phyloP scores from a whole-genome alignment of 2,113 vertebrate species.

The Motacilla tschutschensis region DNA sequence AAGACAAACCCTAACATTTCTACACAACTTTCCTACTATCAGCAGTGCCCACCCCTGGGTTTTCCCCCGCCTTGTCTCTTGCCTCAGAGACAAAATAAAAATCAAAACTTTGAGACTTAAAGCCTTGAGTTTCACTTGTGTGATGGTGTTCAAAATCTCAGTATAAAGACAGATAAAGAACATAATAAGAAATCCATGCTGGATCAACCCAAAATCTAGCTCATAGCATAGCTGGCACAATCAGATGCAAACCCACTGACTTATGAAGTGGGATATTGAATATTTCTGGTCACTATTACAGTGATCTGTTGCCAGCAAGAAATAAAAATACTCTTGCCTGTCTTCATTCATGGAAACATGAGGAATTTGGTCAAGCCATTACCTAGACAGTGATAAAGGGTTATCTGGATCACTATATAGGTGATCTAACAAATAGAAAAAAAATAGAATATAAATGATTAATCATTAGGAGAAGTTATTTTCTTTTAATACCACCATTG shows the following conservation, averaged over 20 bases:
- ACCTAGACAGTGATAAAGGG: not conserved
- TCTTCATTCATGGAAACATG: not conserved
- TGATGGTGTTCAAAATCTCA: not conserved
- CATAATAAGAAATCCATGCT: not conserved
- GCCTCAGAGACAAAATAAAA: not conserved
- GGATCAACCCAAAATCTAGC: not conserved
- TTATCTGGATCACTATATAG: not conserved
- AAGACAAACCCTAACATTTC: not conserved
- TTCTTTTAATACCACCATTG: not conserved
- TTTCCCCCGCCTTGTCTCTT: accelerated
- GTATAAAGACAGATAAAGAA: not conserved
- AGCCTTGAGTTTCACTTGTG: not conserved
- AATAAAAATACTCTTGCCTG: not conserved
- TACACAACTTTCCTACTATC: not conserved
- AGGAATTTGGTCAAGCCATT: not conserved
- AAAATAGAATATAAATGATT: not conserved
- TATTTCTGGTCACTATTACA: not conserved
- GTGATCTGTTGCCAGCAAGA: not conserved
- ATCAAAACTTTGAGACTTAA: not conserved
- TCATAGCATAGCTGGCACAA: not conserved
- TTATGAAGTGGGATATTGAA: not conserved
- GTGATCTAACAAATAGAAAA: not conserved
- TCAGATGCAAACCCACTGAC: not conserved
- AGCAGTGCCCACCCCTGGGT: accelerated
- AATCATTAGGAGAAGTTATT: not conserved